phyloP scores from a whole-genome alignment of 2,797 vertebrate genomes.

The Knipowitschia caucasica region DNA sequence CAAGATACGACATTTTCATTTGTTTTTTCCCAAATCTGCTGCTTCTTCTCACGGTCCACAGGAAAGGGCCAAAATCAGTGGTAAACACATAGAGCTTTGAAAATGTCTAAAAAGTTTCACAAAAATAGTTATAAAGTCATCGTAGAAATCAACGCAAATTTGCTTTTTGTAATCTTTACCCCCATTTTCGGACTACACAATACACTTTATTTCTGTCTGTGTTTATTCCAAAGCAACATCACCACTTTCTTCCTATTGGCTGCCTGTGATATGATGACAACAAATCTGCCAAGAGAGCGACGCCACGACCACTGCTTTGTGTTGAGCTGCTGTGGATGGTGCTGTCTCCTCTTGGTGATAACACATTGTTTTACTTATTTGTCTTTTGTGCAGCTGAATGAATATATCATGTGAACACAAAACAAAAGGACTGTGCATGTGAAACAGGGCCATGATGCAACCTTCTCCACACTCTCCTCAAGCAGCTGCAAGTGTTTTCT shows the following conservation, averaged over 20 bases:
- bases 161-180: too few species aligned
- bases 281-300: neutral
- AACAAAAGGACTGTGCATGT: conserved; percentile 41
- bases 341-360: conserved; percentile 6
- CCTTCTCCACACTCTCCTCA: conserved; percentile 55
- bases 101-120: neutral
- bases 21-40: too few species aligned
- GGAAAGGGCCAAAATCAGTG: too few species aligned
- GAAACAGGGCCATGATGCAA: conserved; percentile 59
- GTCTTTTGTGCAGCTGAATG: conserved; percentile 45
- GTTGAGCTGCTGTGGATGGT: neutral
- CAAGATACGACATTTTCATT: too few species aligned
- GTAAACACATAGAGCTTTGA: too few species aligned
- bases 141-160: neutral
- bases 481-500: conserved; percentile 55
- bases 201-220: neutral
- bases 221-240: neutral
- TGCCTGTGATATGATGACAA: neutral
- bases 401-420: conserved; percentile 54
- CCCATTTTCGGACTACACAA: too few species aligned
- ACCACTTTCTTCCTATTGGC: neutral
- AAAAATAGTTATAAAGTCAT: neutral
- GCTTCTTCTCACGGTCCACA: neutral
- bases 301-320: neutral
- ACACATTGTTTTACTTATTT: conserved; percentile 14